These are phyloP conservation scores for Myopa testacea DNA, from an alignment of 2,888 invertebrate species.

Conservation along the genomic window DNA sequence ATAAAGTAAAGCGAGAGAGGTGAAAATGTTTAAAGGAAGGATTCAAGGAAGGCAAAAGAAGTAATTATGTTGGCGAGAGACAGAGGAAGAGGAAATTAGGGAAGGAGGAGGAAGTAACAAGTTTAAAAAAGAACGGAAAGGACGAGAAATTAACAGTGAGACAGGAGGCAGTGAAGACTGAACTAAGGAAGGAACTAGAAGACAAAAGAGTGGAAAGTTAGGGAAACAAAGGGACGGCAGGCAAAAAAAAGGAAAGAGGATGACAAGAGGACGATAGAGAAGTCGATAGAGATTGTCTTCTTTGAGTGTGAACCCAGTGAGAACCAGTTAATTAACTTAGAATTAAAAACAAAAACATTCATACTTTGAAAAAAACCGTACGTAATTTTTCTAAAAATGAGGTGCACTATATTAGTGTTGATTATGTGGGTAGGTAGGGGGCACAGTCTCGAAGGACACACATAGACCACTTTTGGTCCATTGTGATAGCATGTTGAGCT, in stretches of 20 bases:
- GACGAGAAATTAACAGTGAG: neutral
- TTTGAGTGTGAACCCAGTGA: neutral
- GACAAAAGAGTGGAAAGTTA: too few species aligned
- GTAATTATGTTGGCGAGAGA: neutral
- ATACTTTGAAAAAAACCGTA: too few species aligned
- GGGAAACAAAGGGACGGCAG: neutral
- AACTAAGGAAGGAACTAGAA: neutral
- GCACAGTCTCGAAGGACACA: too few species aligned
- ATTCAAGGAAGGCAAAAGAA: neutral
- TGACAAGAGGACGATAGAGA: neutral
- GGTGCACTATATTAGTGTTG: too few species aligned
- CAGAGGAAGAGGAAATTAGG: neutral
- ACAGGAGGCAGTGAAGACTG: neutral
- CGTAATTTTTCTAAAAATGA: too few species aligned
- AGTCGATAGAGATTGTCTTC: neutral
- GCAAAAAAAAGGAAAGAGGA: neutral
- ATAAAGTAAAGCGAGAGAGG: neutral
- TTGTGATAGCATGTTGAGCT: too few species aligned
- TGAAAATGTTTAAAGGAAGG: neutral
- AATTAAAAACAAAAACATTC: too few species aligned
- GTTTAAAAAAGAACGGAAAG: neutral
- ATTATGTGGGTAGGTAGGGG: too few species aligned
- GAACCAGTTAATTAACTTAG: neutral
- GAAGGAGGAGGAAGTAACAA: neutral
- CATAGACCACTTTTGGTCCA: too few species aligned